These are phyloP conservation scores for Palythoa grandiflora DNA, from an alignment of 92 coral and sea anemone genomes.

Conservation along the genomic window DNA sequence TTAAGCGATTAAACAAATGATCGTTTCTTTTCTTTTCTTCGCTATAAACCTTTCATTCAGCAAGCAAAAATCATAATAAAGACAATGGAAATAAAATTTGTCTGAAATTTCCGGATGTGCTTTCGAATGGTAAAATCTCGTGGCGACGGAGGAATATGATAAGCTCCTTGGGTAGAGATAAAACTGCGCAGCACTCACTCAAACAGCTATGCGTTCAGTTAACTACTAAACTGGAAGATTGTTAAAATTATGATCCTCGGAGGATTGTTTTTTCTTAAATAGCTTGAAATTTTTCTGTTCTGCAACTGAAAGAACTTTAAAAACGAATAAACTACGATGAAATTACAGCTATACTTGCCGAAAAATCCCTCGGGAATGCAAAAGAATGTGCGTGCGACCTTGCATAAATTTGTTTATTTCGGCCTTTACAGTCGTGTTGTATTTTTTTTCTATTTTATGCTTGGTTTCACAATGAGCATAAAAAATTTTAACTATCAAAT, in stretches of 20 bases:
- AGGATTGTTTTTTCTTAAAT: too few species aligned
- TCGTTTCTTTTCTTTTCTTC: not conserved
- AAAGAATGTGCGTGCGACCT: not conserved
- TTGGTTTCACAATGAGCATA: not conserved
- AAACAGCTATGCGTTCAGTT: not conserved
- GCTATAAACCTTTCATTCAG: not conserved
- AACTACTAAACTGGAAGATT: too few species aligned
- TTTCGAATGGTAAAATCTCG: not conserved
- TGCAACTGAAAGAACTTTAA: not conserved
- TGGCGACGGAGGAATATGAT: not conserved
- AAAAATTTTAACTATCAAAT: not conserved
- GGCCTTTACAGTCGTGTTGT: not conserved
- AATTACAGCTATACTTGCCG: not conserved
- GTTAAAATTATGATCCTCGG: too few species aligned
- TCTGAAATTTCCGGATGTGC: not conserved
- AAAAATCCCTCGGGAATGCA: not conserved
- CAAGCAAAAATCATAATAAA: not conserved
- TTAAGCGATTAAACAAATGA: conserved; percentile 8
- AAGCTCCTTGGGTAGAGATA: not conserved
- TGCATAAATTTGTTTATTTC: not conserved
- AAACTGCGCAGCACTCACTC: not conserved
- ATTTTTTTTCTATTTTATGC: not conserved
- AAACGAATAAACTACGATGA: not conserved
- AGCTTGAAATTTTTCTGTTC: too few species aligned
- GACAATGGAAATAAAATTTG: not conserved